These are phyloP conservation scores for Aradophagus sp. DNA, from an alignment of 1,140 invertebrate species.

Conservation along the genomic window DNA sequence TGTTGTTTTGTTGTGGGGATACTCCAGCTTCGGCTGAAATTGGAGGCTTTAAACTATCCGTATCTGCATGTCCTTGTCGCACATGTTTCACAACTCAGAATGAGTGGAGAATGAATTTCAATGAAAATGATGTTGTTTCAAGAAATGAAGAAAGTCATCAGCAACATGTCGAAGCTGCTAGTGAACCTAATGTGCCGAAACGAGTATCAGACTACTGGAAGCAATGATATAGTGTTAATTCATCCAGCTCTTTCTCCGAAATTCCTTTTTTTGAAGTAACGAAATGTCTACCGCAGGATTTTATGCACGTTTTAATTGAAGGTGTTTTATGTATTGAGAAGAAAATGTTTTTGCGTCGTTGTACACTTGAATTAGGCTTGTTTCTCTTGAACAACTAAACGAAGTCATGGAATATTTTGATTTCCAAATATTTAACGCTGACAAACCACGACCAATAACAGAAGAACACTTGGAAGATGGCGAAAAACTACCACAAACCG, in stretches of 20 bases:
- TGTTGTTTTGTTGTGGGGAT: conserved; percentile 47
- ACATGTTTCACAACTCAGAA: conserved; percentile 30
- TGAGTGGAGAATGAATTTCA: conserved; percentile 31
- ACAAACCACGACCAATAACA: conserved; percentile 8
- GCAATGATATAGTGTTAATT: conserved; percentile 8
- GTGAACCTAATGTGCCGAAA: conserved; percentile 6
- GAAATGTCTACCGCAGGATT: conserved; percentile 36
- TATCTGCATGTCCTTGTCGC: conserved; percentile 42
- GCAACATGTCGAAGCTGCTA: conserved; percentile 21
- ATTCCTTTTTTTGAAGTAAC: conserved; percentile 36
- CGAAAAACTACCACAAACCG: conserved; percentile 13
- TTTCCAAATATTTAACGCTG: conserved; percentile 14
- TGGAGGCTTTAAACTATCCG: conserved; percentile 52
- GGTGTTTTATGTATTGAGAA: conserved; percentile 17
- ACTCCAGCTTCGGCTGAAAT: conserved; percentile 30
- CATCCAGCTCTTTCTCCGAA: conserved; percentile 11
- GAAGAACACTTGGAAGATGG: conserved; percentile 5
- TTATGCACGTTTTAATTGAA: conserved; percentile 47
- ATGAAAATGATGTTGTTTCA: conserved; percentile 21
- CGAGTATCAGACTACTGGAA: conserved; percentile 1
- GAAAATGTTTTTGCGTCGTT: conserved; percentile 1
- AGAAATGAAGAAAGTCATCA: conserved; percentile 19
- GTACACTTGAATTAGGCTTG: conserved; percentile 6
- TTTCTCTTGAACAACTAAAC: conserved; percentile 2
- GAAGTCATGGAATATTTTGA: conserved; percentile 1